A percentile compares a stretch with the other conserved stretches of the same genome.
phyloP scores from a whole-genome alignment of 2,888 invertebrate genomes.

The Cephus spinipes region DNA sequence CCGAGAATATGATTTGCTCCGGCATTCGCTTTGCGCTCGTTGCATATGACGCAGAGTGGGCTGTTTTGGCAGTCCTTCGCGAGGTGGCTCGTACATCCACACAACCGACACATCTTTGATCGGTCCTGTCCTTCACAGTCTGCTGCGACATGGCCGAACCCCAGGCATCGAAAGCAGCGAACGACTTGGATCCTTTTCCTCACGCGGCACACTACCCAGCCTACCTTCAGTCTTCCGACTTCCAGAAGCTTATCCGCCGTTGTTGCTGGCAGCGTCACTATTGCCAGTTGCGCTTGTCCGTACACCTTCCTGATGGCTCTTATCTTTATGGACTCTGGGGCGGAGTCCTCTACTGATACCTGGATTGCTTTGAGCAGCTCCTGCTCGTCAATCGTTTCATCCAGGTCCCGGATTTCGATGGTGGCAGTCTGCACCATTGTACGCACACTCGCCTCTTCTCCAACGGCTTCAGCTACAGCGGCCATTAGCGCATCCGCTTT shows the following conservation, averaged over 20 bases:
- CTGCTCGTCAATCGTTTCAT: constrained; percentile 20
- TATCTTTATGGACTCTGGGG: too few species aligned
- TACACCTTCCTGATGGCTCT: too few species aligned
- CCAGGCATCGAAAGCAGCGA: constrained; percentile 19
- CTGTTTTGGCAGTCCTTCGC: constrained; percentile 16
- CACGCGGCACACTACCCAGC: constrained; percentile 18
- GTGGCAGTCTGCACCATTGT: neutral
- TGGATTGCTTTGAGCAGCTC: too few species aligned
- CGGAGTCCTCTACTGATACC: too few species aligned
- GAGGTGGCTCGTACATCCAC: constrained; percentile 28
- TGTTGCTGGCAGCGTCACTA: too few species aligned
- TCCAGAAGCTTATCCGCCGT: too few species aligned
- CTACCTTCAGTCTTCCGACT: constrained; percentile 9
- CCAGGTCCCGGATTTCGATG: constrained; percentile 25
- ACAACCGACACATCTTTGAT: constrained; percentile 22
- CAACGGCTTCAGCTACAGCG: neutral
- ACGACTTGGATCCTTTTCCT: constrained; percentile 18
- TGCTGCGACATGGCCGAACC: constrained; percentile 10
- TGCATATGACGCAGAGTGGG: constrained; percentile 26
- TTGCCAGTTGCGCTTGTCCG: too few species aligned
- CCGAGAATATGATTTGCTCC: too few species aligned
- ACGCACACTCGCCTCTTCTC: neutral
- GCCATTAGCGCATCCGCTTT: too few species aligned
- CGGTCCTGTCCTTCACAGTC: constrained; percentile 24
- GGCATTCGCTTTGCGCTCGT: too few species aligned